Percentiles rank a stretch among this genome's conserved stretches.
Evolutionary conservation across 2,113 vertebrate species (phyloP).

Genomic region (Amia ocellicauda): DNA sequence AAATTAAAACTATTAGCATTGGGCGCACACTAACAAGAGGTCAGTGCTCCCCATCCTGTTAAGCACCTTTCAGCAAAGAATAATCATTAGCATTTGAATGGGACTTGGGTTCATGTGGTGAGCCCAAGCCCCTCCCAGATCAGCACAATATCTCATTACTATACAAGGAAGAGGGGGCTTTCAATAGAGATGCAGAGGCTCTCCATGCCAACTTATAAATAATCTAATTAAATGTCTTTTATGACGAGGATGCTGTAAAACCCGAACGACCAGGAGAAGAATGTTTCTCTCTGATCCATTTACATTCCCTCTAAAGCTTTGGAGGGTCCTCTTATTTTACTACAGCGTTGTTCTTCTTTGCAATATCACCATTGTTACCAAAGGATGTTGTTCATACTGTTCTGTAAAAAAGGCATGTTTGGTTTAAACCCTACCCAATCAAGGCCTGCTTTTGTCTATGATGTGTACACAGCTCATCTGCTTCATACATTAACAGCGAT

Average conservation of each 20-base stretch:
- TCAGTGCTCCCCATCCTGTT: background rate
- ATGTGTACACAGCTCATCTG: no score
- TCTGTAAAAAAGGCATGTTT: no score
- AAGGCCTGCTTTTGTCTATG: no score
- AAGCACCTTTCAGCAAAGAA: slow-evolving; percentile 3
- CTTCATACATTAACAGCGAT: no score
- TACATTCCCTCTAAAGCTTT: no score
- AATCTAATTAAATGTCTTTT: slow-evolving; percentile 9
- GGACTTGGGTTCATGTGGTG: background rate
- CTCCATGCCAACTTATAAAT: slow-evolving; percentile 9
- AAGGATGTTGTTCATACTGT: no score
- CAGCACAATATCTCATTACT: slow-evolving; percentile 7
- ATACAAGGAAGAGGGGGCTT: slow-evolving; percentile 1
- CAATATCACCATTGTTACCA: no score
- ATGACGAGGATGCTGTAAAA: background rate
- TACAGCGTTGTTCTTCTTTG: no score
- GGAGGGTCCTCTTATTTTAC: no score
- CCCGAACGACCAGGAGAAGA: background rate
- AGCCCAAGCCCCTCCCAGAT: slow-evolving; percentile 3
- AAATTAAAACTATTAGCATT: slow-evolving; percentile 9
- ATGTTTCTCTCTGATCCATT: background rate
- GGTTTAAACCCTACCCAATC: no score
- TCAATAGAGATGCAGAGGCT: background rate
- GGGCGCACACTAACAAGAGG: slow-evolving; percentile 2
- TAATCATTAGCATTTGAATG: slow-evolving; percentile 10